These are phyloP conservation scores for Leucoptera coffeella DNA, from an alignment of 2,888 invertebrate genomes.

Conservation along the genomic window DNA sequence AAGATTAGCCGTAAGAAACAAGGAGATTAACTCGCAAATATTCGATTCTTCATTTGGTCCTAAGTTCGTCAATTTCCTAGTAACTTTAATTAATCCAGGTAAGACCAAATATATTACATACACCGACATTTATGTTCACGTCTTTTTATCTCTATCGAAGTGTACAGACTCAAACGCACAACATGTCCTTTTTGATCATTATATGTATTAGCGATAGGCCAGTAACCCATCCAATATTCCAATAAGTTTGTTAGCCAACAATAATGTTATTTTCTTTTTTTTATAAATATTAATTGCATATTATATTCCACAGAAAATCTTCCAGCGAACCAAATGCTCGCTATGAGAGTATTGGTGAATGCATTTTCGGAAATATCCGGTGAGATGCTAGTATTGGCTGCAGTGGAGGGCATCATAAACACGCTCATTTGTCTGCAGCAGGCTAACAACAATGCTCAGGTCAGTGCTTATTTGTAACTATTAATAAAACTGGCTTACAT, in stretches of 20 bases:
- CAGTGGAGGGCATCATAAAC: slow-evolving; percentile 51
- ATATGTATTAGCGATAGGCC: too few relatives aligned
- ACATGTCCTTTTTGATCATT: too few relatives aligned
- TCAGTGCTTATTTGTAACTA: too few relatives aligned
- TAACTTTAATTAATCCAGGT: slow-evolving; percentile 29
- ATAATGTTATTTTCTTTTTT: too few relatives aligned
- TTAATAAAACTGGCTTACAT: too few relatives aligned
- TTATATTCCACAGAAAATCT: slow-evolving; percentile 29
- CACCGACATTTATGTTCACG: too few relatives aligned
- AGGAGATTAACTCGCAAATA: slow-evolving; percentile 44
- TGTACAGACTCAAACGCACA: too few relatives aligned
- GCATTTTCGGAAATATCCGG: slow-evolving; percentile 67
- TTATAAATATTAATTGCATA: slow-evolving; percentile 2
- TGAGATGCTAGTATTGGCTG: slow-evolving; percentile 54
- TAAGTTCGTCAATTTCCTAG: slow-evolving; percentile 25
- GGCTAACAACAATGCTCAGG: slow-evolving; percentile 58
- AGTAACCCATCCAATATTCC: too few relatives aligned
- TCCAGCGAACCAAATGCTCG: slow-evolving; percentile 70
- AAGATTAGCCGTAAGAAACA: slow-evolving; percentile 72
- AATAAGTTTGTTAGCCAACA: too few relatives aligned
- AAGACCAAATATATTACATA: slow-evolving; percentile 9
- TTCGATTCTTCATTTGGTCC: slow-evolving; percentile 33
- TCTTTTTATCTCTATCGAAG: too few relatives aligned
- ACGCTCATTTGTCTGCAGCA: slow-evolving; percentile 43
- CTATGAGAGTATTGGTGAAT: slow-evolving; percentile 75